Evolutionary conservation across 2,888 invertebrate genomes (phyloP).

Genomic region (Tipula unca): DNA sequence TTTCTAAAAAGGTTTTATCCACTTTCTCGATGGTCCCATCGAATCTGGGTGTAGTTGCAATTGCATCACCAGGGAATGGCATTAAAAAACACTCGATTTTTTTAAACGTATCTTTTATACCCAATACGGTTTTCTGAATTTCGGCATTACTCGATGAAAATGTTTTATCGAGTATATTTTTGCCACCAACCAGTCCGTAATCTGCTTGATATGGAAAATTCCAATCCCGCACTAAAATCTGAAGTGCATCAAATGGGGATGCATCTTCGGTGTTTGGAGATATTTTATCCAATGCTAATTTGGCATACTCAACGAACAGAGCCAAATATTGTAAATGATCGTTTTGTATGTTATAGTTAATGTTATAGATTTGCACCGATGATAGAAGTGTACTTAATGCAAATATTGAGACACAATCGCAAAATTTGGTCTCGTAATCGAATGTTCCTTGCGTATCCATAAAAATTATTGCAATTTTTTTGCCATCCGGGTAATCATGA

Average conservation of each 20-base stretch:
- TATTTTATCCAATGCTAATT: conserved; percentile 17
- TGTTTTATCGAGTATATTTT: not conserved
- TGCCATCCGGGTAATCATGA: not conserved
- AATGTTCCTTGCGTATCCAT: conserved; percentile 24
- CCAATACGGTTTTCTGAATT: not conserved
- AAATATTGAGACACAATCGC: conserved; percentile 22
- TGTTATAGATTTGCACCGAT: conserved; percentile 22
- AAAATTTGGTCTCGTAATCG: conserved; percentile 18
- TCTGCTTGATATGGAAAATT: not conserved
- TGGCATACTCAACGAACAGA: conserved; percentile 18
- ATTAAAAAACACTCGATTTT: conserved; percentile 21
- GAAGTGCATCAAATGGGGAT: conserved; percentile 20
- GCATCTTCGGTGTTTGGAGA: not conserved
- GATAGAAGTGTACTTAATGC: conserved; percentile 22
- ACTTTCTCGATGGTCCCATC: conserved; percentile 16
- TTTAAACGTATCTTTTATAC: conserved; percentile 16
- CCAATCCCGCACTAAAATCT: conserved; percentile 22
- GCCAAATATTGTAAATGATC: conserved; percentile 22
- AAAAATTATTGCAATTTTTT: conserved; percentile 22
- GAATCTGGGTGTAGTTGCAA: conserved; percentile 17
- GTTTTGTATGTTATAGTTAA: conserved; percentile 19
- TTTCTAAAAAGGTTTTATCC: conserved; percentile 22
- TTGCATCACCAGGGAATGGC: conserved; percentile 22
- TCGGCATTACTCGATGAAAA: not conserved
- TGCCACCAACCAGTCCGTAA: not conserved